phyloP scores from a whole-genome alignment of 2,113 vertebrate genomes.

The Coptodon bakossiorum region DNA sequence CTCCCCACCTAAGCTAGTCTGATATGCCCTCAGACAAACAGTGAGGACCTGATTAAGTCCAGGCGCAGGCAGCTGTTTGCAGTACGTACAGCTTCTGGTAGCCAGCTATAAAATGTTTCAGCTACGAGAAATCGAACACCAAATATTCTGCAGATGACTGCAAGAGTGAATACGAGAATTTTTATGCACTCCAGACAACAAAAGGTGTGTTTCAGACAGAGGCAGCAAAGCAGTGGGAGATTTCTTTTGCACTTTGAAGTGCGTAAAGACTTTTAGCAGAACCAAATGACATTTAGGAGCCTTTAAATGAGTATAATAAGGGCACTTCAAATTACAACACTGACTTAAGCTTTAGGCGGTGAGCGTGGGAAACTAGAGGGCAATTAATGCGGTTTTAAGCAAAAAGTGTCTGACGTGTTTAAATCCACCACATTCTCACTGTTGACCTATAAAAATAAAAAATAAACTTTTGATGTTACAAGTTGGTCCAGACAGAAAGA shows the following conservation, averaged over 20 bases:
- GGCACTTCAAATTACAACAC: neutral
- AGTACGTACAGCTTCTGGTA: neutral
- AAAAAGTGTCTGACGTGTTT: neutral
- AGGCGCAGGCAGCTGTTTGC: neutral
- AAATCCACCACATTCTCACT: neutral
- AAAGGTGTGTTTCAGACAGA: neutral
- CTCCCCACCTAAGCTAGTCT: neutral
- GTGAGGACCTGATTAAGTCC: neutral
- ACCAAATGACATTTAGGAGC: neutral
- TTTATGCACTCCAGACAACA: neutral
- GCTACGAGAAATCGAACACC: neutral
- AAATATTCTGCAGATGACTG: neutral
- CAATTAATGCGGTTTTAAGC: neutral
- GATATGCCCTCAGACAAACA: neutral
- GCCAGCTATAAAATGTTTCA: neutral
- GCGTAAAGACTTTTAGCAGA: neutral
- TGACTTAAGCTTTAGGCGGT: neutral
- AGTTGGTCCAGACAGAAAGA: neutral
- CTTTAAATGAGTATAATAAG: neutral
- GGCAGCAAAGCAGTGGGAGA: neutral
- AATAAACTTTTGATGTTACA: neutral
- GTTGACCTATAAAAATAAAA: constrained; percentile 20
- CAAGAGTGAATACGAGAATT: neutral
- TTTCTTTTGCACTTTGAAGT: neutral
- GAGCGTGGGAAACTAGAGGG: neutral